These are phyloP conservation scores for Zaprionus capensis DNA, from an alignment of 1,140 invertebrate genomes.

Conservation along the genomic window DNA sequence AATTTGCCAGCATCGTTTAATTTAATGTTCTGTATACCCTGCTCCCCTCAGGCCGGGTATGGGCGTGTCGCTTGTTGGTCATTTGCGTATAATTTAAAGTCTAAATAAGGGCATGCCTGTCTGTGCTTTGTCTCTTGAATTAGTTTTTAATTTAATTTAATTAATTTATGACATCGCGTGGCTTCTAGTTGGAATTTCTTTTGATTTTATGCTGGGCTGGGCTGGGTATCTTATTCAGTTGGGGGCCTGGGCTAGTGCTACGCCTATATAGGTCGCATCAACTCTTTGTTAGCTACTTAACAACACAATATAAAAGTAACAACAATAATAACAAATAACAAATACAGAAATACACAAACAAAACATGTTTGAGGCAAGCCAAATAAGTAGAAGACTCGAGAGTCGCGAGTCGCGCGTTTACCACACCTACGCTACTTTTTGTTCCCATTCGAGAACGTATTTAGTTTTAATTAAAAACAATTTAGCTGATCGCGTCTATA, in stretches of 20 bases:
- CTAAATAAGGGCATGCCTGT: not conserved
- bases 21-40: slow-evolving; percentile 25
- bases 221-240: not conserved
- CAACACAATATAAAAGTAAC: slow-evolving; percentile 24
- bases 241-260: not conserved
- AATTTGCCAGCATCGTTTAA: slow-evolving; percentile 39
- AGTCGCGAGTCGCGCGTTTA: slow-evolving; percentile 54
- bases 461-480: slow-evolving; percentile 74
- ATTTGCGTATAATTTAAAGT: not conserved
- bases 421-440: slow-evolving; percentile 62
- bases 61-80: not conserved
- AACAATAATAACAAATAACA: slow-evolving; percentile 17
- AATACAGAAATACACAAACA: slow-evolving; percentile 28
- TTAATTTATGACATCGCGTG: not conserved
- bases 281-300: slow-evolving; percentile 51
- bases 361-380: slow-evolving; percentile 63
- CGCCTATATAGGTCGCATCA: slow-evolving; percentile 31
- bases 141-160: slow-evolving; percentile 6
- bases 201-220: not conserved
- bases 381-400: slow-evolving; percentile 65
- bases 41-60: not conserved
- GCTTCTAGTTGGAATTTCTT: not conserved
- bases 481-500: slow-evolving; percentile 42
- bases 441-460: slow-evolving; percentile 41
- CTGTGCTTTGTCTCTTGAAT: not conserved